Evolutionary conservation across 1,140 invertebrate species (phyloP).

Genomic region (Acromyrmex echinatior): DNA sequence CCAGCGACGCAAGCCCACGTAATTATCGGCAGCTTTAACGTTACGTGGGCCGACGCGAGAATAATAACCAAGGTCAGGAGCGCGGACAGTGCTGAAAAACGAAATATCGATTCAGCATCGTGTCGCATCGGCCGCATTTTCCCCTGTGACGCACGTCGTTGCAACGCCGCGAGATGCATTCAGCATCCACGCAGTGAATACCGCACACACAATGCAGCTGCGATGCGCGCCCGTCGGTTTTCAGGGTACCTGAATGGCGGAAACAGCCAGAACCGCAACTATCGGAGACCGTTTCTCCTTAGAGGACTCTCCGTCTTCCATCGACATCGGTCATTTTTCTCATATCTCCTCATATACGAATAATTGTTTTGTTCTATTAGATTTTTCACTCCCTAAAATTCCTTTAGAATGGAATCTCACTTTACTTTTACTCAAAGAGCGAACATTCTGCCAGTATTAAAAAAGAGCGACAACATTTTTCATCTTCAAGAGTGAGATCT

Average conservation of each 20-base stretch:
- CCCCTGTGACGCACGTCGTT: slow-evolving; percentile 49
- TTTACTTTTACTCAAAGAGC: too few relatives aligned
- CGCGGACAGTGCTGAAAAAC: slow-evolving; percentile 64
- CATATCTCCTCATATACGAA: too few relatives aligned
- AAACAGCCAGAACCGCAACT: background rate
- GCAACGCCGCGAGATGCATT: slow-evolving; percentile 57
- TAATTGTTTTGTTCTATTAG: too few relatives aligned
- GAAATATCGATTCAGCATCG: slow-evolving; percentile 61
- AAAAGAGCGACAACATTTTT: too few relatives aligned
- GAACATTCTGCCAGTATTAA: too few relatives aligned
- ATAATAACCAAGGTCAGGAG: slow-evolving; percentile 62
- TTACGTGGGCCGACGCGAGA: slow-evolving; percentile 63
- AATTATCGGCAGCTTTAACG: slow-evolving; percentile 61
- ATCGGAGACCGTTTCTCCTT: background rate
- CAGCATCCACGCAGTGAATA: slow-evolving; percentile 36
- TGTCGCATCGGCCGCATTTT: slow-evolving; percentile 61
- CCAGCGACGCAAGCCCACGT: slow-evolving; percentile 46
- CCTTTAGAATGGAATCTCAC: too few relatives aligned
- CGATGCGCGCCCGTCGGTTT: background rate
- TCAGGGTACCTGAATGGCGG: background rate
- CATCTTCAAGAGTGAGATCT: too few relatives aligned
- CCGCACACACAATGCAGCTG: slow-evolving; percentile 20
- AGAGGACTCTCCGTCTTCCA: background rate
- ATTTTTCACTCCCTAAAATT: background rate
- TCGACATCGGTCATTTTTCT: background rate